Evolutionary conservation across 1,140 invertebrate species (phyloP), one percentile per base, ranked within the genome.

Genomic region (Zaprionus ornatus): DNA sequence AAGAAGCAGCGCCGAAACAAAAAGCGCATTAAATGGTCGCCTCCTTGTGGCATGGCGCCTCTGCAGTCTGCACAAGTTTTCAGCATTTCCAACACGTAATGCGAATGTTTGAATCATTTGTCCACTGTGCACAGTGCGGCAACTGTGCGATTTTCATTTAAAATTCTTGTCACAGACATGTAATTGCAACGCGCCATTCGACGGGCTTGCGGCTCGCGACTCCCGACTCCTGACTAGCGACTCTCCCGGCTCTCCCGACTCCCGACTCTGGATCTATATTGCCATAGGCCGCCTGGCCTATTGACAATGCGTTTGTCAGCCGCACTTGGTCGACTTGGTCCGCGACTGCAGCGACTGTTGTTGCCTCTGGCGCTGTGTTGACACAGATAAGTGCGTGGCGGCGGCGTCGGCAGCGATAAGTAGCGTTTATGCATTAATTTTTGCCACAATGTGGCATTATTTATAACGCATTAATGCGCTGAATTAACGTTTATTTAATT

Each of bases 401-500:
- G 82, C 67, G 74, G 72, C 71, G 71, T 74, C 66, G 62, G 66
- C 80, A 80, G 85, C 86, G 85, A 90, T 90, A 90, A 90, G 79
- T 90, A 90, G 85, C 85, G 85, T 90, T 90, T 90, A 90, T 90
- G 86, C 85, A 90, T 90, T 90, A 90, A 90, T 90, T 88, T 90
- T 80, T 66, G 86, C 81, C 64, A 85, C 85, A 82, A 84, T 76
- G 83, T 87, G 88, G 82, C 86, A 85, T 90, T 90, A 90, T 90
- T 90, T 90, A 90, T 90, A 82, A 85, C 86, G 82, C 82, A 90
- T 85, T 90, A 90, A 90, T 85, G 82, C 86, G 86, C 82, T 90
- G 85, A 90, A 90, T 90, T 90, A 90, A 90, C 86, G 82, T 90
- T 90, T 90, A 90, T 91, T 88, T 91, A 91, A 91, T 91, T 91